A percentile compares a stretch with the other conserved stretches of the same genome.
Evolutionary conservation across 2,797 vertebrate genomes (phyloP).

Genomic region (Babyrousa celebensis): DNA sequence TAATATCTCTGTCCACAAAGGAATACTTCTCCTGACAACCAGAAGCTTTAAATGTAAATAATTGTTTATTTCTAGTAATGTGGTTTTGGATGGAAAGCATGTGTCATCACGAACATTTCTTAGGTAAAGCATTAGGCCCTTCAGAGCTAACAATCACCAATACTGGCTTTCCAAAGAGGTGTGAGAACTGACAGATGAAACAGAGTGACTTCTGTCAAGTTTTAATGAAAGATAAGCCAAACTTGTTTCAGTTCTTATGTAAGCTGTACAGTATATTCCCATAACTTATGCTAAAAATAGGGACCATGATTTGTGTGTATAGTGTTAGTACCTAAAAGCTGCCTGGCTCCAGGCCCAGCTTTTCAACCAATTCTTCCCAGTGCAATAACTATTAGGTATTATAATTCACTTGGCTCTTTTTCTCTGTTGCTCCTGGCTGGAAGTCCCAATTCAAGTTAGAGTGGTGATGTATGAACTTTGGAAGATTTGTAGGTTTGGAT

Average conservation of each 20-base stretch:
- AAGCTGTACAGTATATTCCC: background rate
- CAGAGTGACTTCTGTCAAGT: slow-evolving; percentile 3
- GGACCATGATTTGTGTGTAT: slow-evolving; percentile 39
- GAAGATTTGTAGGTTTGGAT: slow-evolving; percentile 59
- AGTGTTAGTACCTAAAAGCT: slow-evolving; percentile 57
- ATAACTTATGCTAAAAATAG: slow-evolving; percentile 2
- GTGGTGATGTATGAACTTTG: slow-evolving; percentile 15
- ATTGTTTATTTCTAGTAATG: background rate
- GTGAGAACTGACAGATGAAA: slow-evolving; percentile 6
- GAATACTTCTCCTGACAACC: background rate
- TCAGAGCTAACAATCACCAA: background rate
- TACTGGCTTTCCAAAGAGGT: background rate
- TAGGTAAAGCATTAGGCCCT: background rate
- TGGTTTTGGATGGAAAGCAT: background rate
- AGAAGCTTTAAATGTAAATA: slow-evolving; percentile 13
- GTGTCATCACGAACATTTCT: background rate
- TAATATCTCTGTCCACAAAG: background rate
- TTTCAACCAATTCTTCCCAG: slow-evolving; percentile 17
- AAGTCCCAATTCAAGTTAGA: slow-evolving; percentile 50
- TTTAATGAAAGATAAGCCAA: slow-evolving; percentile 62
- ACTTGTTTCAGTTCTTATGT: slow-evolving; percentile 47
- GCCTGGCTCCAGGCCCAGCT: slow-evolving; percentile 56
- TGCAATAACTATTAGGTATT: slow-evolving; percentile 65
- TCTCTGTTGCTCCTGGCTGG: slow-evolving; percentile 29
- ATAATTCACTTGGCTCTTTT: slow-evolving; percentile 61